Percentiles rank a stretch among this genome's conserved stretches.
These are phyloP conservation scores for Mactromeris polynyma DNA, from an alignment of 2,888 invertebrate species.

Conservation along the genomic window DNA sequence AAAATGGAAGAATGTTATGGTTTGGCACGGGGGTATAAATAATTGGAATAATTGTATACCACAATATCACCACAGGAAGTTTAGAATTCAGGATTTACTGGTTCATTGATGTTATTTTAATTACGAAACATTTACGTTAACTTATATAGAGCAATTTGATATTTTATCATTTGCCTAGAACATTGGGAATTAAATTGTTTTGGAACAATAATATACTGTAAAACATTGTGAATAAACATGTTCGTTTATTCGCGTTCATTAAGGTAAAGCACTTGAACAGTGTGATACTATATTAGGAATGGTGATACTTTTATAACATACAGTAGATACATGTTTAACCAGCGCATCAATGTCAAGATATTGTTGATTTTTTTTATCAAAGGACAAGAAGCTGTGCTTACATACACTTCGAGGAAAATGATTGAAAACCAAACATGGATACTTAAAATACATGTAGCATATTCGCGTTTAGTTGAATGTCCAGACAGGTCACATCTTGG, in stretches of 20 bases:
- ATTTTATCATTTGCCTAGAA: neutral
- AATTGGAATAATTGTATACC: conserved; percentile 1
- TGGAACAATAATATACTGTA: neutral
- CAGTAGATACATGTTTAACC: neutral
- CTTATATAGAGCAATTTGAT: conserved; percentile 1
- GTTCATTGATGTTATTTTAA: neutral
- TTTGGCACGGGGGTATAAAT: neutral
- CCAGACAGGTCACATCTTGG: no score
- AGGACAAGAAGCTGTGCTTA: neutral
- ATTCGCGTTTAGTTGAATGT: no score
- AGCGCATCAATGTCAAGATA: neutral
- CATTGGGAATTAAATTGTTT: neutral
- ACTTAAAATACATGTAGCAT: no score
- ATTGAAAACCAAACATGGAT: neutral
- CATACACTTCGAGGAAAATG: neutral
- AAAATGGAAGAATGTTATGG: neutral
- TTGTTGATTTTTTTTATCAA: no score
- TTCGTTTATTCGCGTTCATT: neutral
- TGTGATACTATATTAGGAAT: neutral
- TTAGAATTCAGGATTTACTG: neutral
- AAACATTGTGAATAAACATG: no score
- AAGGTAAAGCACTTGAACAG: neutral
- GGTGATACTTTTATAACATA: neutral
- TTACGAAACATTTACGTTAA: neutral
- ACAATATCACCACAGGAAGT: neutral